These are phyloP conservation scores for Nibea albiflora DNA, from an alignment of 2,113 vertebrate species.

Conservation along the genomic window DNA sequence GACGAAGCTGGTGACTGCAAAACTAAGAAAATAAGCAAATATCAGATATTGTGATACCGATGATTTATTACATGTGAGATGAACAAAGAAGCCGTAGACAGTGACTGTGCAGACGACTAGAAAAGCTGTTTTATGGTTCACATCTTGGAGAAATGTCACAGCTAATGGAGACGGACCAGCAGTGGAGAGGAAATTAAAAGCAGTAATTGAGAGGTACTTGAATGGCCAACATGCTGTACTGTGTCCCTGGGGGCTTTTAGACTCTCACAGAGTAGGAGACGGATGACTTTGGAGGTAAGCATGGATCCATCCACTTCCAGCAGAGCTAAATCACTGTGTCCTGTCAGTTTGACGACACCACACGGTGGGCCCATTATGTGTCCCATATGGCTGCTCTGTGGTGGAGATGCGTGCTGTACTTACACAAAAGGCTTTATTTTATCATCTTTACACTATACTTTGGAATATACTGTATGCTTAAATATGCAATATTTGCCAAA, in stretches of 20 bases:
- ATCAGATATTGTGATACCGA: background rate
- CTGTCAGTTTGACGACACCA: constrained; percentile 72
- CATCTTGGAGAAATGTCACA: constrained; percentile 56
- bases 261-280: constrained; percentile 59
- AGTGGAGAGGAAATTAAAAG: constrained; percentile 66
- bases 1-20: too few relatives aligned
- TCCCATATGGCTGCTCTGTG: constrained; percentile 71
- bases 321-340: constrained; percentile 70
- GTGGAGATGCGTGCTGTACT: constrained; percentile 34
- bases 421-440: constrained; percentile 32
- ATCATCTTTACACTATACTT: constrained; percentile 25
- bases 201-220: constrained; percentile 72
- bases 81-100: background rate
- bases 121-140: constrained; percentile 37
- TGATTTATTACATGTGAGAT: background rate
- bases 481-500: background rate
- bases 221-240: constrained; percentile 67
- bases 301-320: constrained; percentile 71
- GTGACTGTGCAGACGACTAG: background rate
- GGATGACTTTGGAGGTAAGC: constrained; percentile 67
- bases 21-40: background rate
- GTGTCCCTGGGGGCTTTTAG: constrained; percentile 63
- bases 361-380: constrained; percentile 64
- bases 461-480: background rate
- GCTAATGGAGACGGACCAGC: constrained; percentile 71